phyloP scores from a whole-genome alignment of 2,797 vertebrate genomes.

The Mus minutoides region DNA sequence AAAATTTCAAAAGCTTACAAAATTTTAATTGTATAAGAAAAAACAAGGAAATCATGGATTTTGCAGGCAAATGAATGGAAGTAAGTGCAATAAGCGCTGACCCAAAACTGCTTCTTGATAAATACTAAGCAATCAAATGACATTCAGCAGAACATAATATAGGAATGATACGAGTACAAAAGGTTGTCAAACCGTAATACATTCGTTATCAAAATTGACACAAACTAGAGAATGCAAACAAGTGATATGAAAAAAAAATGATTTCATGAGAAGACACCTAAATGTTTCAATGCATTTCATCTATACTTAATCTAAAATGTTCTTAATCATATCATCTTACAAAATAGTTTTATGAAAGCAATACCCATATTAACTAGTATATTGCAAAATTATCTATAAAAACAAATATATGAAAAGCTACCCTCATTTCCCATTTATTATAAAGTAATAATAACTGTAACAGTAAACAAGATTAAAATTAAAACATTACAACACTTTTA shows the following conservation, averaged over 20 bases:
- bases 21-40: background rate
- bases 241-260: background rate
- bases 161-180: too few species aligned
- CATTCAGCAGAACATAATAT: too few species aligned
- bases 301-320: background rate
- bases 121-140: too few species aligned
- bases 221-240: background rate
- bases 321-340: background rate
- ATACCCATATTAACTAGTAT: background rate
- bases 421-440: background rate
- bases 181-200: too few species aligned
- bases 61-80: background rate
- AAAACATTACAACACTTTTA: background rate
- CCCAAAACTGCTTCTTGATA: too few species aligned
- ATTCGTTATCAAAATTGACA: background rate
- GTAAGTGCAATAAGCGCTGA: background rate
- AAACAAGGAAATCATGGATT: background rate
- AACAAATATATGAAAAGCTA: background rate
- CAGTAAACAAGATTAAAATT: background rate
- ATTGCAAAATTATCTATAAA: background rate
- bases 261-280: background rate
- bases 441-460: background rate
- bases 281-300: background rate
- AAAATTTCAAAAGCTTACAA: background rate
- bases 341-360: background rate